Evolutionary conservation across 2,888 invertebrate genomes (phyloP).

Genomic region (Scaeva pyrastri): DNA sequence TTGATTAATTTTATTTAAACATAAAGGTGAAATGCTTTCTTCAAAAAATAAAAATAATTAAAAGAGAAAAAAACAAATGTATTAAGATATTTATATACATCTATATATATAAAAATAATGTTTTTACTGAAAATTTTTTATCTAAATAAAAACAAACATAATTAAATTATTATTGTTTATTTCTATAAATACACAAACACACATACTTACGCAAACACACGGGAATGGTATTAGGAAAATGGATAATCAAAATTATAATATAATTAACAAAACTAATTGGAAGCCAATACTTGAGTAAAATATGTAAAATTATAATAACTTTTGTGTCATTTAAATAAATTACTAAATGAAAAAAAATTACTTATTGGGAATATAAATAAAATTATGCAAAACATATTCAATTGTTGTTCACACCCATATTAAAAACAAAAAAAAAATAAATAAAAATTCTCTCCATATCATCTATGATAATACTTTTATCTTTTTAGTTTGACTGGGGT

Average conservation of each 20-base stretch:
- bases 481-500: conserved; percentile 4
- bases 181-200: conserved; percentile 2
- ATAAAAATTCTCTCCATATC: conserved; percentile 64
- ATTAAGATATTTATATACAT: conserved; percentile 6
- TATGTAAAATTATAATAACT: conserved; percentile 17
- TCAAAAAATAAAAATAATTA: conserved; percentile 25
- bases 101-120: conserved; percentile 36
- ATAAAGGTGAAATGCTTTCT: conserved; percentile 58
- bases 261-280: conserved; percentile 40
- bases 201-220: background rate
- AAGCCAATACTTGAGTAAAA: conserved; percentile 33
- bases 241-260: conserved; percentile 46
- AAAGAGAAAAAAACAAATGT: background rate
- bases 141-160: conserved; percentile 33
- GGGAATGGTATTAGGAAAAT: conserved; percentile 59
- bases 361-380: conserved; percentile 50
- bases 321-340: conserved; percentile 34
- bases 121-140: conserved; percentile 58
- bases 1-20: conserved; percentile 34
- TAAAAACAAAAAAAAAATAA: too few relatives aligned
- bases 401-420: conserved; percentile 64
- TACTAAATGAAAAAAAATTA: conserved; percentile 6
- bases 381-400: conserved; percentile 32
- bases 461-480: conserved; percentile 31
- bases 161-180: conserved; percentile 34